Evolutionary conservation across 1,140 invertebrate species (phyloP), one percentile per base, ranked within the genome.

Genomic region (Formica selysi): DNA sequence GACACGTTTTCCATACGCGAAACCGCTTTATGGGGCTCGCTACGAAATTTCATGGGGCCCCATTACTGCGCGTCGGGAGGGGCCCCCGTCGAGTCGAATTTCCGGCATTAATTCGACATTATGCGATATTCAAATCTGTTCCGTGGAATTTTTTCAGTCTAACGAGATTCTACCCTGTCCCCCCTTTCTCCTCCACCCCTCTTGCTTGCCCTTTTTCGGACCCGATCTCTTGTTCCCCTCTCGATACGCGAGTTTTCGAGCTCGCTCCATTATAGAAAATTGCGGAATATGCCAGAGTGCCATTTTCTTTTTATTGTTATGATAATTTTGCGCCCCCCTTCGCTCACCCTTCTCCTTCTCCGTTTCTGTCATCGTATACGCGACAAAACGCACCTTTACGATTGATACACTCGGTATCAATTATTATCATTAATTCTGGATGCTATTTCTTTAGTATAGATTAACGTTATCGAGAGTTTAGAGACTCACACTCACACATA

Each of bases 41-140:
- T 74, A 87, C 86, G 79, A 87, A 90, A 90, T 90, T 90, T 90
- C 76, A 59, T 64, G 78, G 79, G 64, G 70, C 74, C 80, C 87
- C 76, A 86, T 91, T 90, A 88, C 80, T 61, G 86, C 57, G 86
- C 70, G 73, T 48, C 65, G 71, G 80, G 64, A 62, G 36, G 51
- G 48, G 89, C 81, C 85, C 88, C 90, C 71, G 67, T 89, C 92
- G 93, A 93, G 91, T 94, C 92, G 91, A 91, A 92, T 93, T 93
- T 94, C 92, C 92, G 92, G 89, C 92, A 93, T 94, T 94, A 94
- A 94, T 93, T 93, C 91, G 91, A 90, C 91, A 93, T 94, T 93
- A 94, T 93, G 91, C 93, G 92, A 94, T 93, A 94, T 94, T 94
- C 92, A 94, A 94, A 94, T 94, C 90, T 89, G 91, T 91, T 88